Conservation (phyloP, 23 tunicate genomes). For the Styela clava region DNA sequence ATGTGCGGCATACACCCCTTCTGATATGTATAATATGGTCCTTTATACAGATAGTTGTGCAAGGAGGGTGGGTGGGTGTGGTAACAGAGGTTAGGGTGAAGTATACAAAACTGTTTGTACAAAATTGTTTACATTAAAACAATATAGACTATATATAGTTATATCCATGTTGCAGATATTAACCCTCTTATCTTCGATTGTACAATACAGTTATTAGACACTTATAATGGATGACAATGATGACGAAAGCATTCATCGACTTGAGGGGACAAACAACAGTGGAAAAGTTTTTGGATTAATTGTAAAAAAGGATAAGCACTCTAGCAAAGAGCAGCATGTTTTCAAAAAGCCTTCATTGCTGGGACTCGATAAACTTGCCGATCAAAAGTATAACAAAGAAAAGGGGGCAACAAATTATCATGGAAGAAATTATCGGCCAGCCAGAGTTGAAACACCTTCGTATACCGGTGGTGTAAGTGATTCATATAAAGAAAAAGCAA, state of each 20-base stretch:
- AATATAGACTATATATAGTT: too few relatives aligned
- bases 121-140: too few relatives aligned
- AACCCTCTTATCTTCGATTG: too few relatives aligned
- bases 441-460: constrained; percentile 89
- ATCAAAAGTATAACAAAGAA: constrained; percentile 27
- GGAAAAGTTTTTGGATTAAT: constrained; percentile 64
- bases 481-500: constrained; percentile 54
- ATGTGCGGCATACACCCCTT: too few relatives aligned
- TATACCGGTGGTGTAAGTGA: constrained; percentile 94
- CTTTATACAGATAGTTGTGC: too few relatives aligned
- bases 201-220: too few relatives aligned
- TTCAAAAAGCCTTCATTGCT: constrained; percentile 91
- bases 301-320: constrained; percentile 75
- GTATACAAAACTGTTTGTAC: too few relatives aligned
- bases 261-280: constrained; percentile 67
- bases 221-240: constrained; percentile 25
- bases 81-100: too few relatives aligned
- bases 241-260: constrained; percentile 49
- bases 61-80: too few relatives aligned
- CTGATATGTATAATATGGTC: too few relatives aligned
- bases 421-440: constrained; percentile 76
- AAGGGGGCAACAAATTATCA: constrained; percentile 13
- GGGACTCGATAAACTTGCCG: constrained; percentile 91
- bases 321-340: constrained; percentile 43
- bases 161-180: too few relatives aligned